Evolutionary conservation across 2,113 vertebrate genomes (phyloP).

Genomic region (Corythornis vintsioides): DNA sequence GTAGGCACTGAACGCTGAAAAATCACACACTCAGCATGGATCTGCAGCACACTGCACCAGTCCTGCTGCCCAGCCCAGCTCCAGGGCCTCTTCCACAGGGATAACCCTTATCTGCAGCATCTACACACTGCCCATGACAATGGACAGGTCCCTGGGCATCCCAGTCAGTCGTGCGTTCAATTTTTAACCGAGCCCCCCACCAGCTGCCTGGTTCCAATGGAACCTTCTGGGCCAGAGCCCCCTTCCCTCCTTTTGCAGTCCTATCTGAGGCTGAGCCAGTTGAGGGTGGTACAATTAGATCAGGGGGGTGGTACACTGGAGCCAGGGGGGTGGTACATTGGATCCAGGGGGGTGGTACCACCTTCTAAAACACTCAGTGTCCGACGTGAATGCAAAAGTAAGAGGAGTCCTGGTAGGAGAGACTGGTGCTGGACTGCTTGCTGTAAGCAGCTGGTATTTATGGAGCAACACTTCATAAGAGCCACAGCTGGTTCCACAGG

Average conservation of each 20-base stretch:
- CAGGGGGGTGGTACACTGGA: too few relatives aligned
- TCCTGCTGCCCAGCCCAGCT: not conserved
- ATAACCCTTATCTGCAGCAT: not conserved
- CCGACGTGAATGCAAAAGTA: not conserved
- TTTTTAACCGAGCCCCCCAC: not conserved
- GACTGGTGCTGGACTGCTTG: not conserved
- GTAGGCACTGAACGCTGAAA: conserved; percentile 54
- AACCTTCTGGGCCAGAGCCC: not conserved
- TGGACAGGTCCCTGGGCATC: not conserved
- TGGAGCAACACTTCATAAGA: conserved; percentile 37
- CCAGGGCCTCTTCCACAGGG: not conserved
- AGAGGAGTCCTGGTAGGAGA: not conserved
- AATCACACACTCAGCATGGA: conserved; percentile 55
- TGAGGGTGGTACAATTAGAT: too few relatives aligned
- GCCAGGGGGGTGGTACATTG: too few relatives aligned
- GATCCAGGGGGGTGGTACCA: too few relatives aligned
- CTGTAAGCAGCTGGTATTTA: conserved; percentile 51
- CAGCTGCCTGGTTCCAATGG: not conserved
- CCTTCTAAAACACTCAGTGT: not conserved
- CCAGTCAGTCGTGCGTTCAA: not conserved
- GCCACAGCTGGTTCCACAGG: conserved; percentile 17
- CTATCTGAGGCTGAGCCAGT: too few relatives aligned
- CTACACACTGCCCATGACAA: not conserved
- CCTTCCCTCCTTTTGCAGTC: not conserved
- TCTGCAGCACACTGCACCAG: conserved; percentile 17